A percentile compares a stretch with the other conserved stretches of the same genome.
Conservation (phyloP, 2,888 invertebrate genomes). For the Barypeithes pellucidus region DNA sequence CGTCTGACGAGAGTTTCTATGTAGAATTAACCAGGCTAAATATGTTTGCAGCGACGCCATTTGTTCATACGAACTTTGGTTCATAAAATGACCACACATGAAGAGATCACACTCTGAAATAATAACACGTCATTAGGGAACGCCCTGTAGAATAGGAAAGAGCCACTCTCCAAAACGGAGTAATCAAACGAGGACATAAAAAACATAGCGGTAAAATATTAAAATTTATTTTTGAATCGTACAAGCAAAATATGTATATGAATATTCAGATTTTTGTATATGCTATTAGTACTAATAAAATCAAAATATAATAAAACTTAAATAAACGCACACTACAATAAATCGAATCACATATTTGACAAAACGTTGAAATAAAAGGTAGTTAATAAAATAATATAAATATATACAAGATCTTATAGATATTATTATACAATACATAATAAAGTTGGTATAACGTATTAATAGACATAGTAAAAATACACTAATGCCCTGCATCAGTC, state of each 20-base stretch:
- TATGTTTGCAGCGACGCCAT: too few species aligned
- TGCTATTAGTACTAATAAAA: slow-evolving; percentile 18
- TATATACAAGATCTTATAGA: slow-evolving; percentile 39
- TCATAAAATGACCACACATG: too few species aligned
- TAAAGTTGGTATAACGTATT: not conserved
- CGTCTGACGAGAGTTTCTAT: too few species aligned
- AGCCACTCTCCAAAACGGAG: too few species aligned
- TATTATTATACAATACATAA: slow-evolving; percentile 30
- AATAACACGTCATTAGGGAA: too few species aligned
- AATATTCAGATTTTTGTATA: slow-evolving; percentile 13
- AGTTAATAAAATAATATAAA: slow-evolving; percentile 21
- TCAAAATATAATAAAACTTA: slow-evolving; percentile 17
- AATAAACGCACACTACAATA: slow-evolving; percentile 26
- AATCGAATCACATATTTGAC: slow-evolving; percentile 29
- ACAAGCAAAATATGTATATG: slow-evolving; percentile 18
- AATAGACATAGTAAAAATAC: not conserved
- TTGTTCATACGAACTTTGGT: too few species aligned
- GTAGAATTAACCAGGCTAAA: too few species aligned
- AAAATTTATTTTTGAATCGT: slow-evolving; percentile 15
- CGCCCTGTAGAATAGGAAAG: too few species aligned
- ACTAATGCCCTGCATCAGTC: not conserved
- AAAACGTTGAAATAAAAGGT: slow-evolving; percentile 16
- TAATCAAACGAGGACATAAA: not conserved
- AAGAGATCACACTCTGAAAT: too few species aligned
- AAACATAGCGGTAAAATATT: slow-evolving; percentile 6